Conservation (phyloP, 2,113 vertebrate genomes). For the Canis aureus region DNA sequence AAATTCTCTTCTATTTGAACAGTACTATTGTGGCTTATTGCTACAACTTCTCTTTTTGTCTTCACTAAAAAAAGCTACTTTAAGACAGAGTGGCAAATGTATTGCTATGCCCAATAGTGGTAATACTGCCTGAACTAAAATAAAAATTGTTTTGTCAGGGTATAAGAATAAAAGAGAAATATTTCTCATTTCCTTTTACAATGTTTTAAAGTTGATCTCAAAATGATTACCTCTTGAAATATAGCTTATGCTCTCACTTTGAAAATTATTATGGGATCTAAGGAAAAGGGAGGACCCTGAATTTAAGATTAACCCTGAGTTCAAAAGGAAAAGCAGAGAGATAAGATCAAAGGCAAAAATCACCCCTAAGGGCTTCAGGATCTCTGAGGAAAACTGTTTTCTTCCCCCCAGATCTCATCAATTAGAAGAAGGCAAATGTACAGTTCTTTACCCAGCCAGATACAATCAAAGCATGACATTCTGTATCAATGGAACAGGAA, state of each 20-base stretch:
- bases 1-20: not conserved
- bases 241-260: conserved; percentile 38
- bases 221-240: conserved; percentile 17
- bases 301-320: conserved; percentile 65
- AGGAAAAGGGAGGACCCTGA: not conserved
- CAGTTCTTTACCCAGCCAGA: conserved; percentile 63
- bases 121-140: conserved; percentile 4
- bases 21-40: not conserved
- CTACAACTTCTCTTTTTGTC: not conserved
- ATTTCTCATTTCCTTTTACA: conserved; percentile 18
- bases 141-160: conserved; percentile 21
- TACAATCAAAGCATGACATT: conserved; percentile 71
- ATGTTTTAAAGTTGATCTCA: conserved; percentile 21
- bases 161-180: not conserved
- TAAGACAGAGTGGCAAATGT: not conserved
- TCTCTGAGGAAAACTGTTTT: conserved; percentile 50
- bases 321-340: conserved; percentile 55
- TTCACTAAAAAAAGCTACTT: not conserved
- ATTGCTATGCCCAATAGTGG: not conserved
- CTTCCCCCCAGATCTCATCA: conserved; percentile 23
- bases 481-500: conserved; percentile 50
- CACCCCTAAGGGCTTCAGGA: not conserved
- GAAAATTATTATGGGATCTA: conserved; percentile 21
- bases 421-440: conserved; percentile 43
- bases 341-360: conserved; percentile 70